Evolutionary conservation across 2,113 vertebrate species (phyloP).

Genomic region (Ptychochromis oligacanthus): DNA sequence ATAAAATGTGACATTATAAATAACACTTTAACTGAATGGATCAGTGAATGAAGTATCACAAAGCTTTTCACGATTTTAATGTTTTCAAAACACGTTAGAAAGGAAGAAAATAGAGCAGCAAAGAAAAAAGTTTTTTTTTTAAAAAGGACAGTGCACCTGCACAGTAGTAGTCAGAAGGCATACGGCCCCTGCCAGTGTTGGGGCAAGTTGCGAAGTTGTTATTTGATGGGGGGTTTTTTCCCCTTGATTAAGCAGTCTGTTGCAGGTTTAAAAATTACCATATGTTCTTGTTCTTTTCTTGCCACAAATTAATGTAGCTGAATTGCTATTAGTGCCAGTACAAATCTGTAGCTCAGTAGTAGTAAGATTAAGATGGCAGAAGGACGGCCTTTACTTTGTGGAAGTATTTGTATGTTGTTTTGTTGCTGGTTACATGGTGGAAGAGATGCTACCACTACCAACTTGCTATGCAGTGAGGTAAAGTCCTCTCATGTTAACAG

Average conservation of each 20-base stretch:
- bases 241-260: too few relatives aligned
- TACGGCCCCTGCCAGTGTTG: neutral
- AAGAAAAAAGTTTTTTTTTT: rapidly evolving
- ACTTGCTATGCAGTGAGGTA: neutral
- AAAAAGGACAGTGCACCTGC: neutral
- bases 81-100: neutral
- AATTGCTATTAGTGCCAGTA: too few relatives aligned
- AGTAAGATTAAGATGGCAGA: neutral
- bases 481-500: neutral
- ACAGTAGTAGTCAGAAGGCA: neutral
- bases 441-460: neutral
- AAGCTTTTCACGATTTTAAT: neutral
- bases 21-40: neutral
- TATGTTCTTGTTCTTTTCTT: neutral
- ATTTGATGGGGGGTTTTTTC: neutral
- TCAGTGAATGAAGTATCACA: neutral
- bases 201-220: neutral
- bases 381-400: neutral
- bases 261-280: neutral
- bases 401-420: neutral
- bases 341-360: too few relatives aligned
- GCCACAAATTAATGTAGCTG: neutral
- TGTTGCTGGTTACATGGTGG: neutral
- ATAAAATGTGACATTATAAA: neutral
- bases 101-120: rapidly evolving